Base-by-base conservation (phyloP, 2,888 invertebrate species). In the Incurvaria masculella region DNA sequence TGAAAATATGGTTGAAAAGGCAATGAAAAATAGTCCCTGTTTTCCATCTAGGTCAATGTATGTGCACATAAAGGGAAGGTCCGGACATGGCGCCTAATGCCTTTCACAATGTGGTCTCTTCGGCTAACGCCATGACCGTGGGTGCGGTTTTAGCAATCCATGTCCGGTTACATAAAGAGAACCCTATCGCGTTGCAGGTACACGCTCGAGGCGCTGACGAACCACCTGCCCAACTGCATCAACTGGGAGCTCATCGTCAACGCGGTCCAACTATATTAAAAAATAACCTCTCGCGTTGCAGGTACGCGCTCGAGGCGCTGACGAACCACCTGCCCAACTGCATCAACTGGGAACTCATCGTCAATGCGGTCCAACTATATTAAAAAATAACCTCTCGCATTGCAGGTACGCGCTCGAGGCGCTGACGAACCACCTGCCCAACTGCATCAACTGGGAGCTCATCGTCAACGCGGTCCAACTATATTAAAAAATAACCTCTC, bases 391-490 rank as follows among this genome's bases (percentile, higher is more conserved):
- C 42, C 42, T 33, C 44, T 51, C 53, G 48, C 49, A 52, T 67
- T 65, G 18, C 65, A 79, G 79, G 54, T 78, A 75, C 57, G 79
- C 78, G 47, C 81, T 96, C 52, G 96, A 97, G 56, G 86, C 88
- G 11, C 97, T 94, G 64, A 70, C 97, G 23, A 88, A 86, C 57
- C 89, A 91, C 62, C 75, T 98, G 26, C 91, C 94, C 2, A 94
- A 93, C 62, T 96, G 96, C 69, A 93, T 97, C 3, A 98, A 95
- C 66, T 84, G 95, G 56, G 97, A 97, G 67, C 84, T 96, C 62
- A 95, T 98, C 55, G 98, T 95, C 62, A 91, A 92, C 72, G 94
- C 96, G 1, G 97, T n/a, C n/a, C n/a, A n/a, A n/a, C n/a, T n/a
- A n/a, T n/a, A n/a, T 10, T 21, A 21, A 23, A 26, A 19, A 1